Percentiles rank a stretch among this genome's conserved stretches.
These are phyloP conservation scores for Vulpes vulpes DNA, from an alignment of 2,113 vertebrate genomes.

Conservation along the genomic window DNA sequence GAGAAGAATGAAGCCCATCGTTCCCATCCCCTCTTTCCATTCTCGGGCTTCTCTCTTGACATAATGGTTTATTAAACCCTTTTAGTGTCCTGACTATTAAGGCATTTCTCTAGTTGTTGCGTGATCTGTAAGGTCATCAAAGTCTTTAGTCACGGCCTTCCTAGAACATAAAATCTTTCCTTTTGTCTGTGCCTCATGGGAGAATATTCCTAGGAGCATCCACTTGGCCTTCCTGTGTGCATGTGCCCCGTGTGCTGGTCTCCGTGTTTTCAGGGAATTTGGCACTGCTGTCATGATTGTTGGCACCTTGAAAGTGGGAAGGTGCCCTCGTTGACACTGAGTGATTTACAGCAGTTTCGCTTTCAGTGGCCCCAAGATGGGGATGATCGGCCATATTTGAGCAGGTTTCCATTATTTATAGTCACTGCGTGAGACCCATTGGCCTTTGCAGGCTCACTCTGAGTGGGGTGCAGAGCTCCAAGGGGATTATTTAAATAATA, in stretches of 20 bases:
- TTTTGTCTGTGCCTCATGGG: neutral
- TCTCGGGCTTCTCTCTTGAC: neutral
- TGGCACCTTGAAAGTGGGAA: neutral
- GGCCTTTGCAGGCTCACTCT: neutral
- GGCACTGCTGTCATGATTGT: fast-evolving
- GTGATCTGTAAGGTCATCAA: neutral
- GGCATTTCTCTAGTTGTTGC: neutral
- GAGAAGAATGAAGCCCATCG: neutral
- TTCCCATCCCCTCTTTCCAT: neutral
- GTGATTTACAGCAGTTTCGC: neutral
- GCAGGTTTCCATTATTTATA: neutral
- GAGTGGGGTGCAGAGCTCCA: neutral
- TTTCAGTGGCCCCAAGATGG: neutral
- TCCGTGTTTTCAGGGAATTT: neutral
- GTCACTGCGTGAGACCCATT: too few species aligned
- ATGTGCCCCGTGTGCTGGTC: too few species aligned
- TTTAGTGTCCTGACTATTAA: neutral
- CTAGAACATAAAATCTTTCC: neutral
- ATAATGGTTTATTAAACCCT: neutral
- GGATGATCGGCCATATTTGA: fast-evolving
- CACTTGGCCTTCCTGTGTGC: neutral
- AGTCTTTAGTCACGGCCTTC: neutral
- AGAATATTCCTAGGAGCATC: fast-evolving
- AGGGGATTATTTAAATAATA: neutral
- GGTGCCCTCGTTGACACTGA: neutral